These are phyloP conservation scores for Catocala sponsa DNA, from an alignment of 2,888 invertebrate species.

Conservation along the genomic window DNA sequence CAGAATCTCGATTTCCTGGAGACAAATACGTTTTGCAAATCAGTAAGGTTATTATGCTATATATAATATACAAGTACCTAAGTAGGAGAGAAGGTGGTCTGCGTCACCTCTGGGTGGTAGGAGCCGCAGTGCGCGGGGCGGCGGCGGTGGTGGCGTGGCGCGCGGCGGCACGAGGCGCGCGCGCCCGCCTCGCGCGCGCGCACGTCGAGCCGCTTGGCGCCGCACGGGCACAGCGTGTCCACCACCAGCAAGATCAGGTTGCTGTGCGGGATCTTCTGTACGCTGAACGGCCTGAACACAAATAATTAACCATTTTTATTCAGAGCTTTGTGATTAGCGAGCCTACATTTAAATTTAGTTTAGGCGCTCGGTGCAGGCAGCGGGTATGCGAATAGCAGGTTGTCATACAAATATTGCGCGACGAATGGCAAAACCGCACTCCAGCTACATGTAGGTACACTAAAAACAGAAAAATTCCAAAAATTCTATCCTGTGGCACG, in stretches of 20 bases:
- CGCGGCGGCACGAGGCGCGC: constrained; percentile 86
- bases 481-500: no score
- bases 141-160: constrained; percentile 90
- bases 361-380: no score
- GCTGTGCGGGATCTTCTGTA: constrained; percentile 96
- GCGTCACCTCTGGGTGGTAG: constrained; percentile 94
- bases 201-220: constrained; percentile 95
- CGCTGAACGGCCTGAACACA: constrained; percentile 94
- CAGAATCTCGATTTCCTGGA: constrained; percentile 90
- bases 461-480: no score
- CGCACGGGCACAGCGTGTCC: constrained; percentile 96
- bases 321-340: no score
- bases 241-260: constrained; percentile 96
- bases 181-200: constrained; percentile 91
- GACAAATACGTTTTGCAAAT: constrained; percentile 8
- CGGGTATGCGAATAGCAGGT: no score
- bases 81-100: background rate
- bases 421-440: no score
- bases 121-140: constrained; percentile 94
- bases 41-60: background rate
- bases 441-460: no score
- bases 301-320: background rate
- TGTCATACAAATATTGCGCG: no score
- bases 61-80: no score
- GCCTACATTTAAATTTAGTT: no score